Percentiles rank a stretch among this genome's conserved stretches.
phyloP scores from a whole-genome alignment of 2,888 invertebrate species.

The Pandemis cinnamomeana region DNA sequence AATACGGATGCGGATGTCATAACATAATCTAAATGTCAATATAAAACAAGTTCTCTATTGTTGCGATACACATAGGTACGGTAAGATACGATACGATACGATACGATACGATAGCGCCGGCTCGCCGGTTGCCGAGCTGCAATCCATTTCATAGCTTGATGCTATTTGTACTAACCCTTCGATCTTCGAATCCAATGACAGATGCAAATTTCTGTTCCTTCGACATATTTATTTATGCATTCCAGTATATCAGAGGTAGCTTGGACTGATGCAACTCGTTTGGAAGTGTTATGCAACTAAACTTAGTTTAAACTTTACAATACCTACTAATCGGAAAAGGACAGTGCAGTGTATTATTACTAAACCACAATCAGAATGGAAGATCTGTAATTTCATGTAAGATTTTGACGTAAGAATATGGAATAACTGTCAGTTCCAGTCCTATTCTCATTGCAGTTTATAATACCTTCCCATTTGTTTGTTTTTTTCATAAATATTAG shows the following conservation, averaged over 20 bases:
- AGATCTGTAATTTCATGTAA: too few relatives aligned
- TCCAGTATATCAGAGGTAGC: neutral
- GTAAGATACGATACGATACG: neutral
- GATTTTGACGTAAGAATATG: too few relatives aligned
- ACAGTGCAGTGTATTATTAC: too few relatives aligned
- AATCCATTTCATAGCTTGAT: slow-evolving; percentile 18
- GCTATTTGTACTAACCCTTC: slow-evolving; percentile 1
- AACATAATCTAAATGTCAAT: neutral
- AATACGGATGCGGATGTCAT: too few relatives aligned
- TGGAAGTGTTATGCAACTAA: neutral
- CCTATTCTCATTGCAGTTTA: too few relatives aligned
- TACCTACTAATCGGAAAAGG: too few relatives aligned
- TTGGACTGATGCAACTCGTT: neutral
- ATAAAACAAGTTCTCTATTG: neutral
- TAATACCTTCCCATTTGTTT: too few relatives aligned
- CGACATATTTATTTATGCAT: neutral
- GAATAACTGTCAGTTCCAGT: too few relatives aligned
- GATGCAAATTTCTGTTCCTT: neutral
- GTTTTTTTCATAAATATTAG: too few relatives aligned
- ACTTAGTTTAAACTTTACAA: too few relatives aligned
- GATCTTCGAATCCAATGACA: slow-evolving; percentile 5
- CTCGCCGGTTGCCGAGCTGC: neutral
- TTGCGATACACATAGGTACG: neutral
- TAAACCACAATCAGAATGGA: too few relatives aligned
- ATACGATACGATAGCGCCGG: slow-evolving; percentile 1